phyloP scores from a whole-genome alignment of 2,888 invertebrate genomes.

The Tribolium freemani region DNA sequence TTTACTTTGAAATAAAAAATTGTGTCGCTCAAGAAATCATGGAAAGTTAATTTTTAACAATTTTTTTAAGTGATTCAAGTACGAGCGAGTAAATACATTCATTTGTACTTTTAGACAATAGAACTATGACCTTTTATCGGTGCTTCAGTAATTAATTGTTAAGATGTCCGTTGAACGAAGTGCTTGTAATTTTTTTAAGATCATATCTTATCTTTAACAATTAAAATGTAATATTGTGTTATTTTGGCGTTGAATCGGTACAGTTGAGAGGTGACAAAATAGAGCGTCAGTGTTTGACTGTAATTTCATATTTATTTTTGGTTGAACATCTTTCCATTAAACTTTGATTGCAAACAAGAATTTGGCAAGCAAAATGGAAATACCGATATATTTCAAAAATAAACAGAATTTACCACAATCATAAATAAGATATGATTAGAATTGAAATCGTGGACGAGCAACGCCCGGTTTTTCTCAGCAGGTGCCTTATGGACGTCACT shows the following conservation, averaged over 20 bases:
- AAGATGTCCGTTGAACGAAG: not conserved
- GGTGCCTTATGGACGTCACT: constrained; percentile 7
- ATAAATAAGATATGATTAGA: constrained; percentile 7
- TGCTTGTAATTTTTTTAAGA: not conserved
- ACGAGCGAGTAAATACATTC: not conserved
- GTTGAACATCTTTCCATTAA: constrained; percentile 8
- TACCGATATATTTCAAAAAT: constrained; percentile 21
- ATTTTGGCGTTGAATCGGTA: not conserved
- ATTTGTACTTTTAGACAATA: not conserved
- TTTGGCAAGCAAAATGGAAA: constrained; percentile 13
- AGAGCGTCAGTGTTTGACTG: not conserved
- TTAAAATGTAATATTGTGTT: not conserved
- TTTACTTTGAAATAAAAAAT: too few species aligned
- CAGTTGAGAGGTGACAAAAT: not conserved
- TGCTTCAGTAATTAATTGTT: not conserved
- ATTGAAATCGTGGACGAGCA: not conserved
- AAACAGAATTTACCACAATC: constrained; percentile 12
- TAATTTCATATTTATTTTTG: not conserved
- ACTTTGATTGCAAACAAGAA: constrained; percentile 17
- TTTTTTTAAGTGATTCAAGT: not conserved
- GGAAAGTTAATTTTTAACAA: too few species aligned
- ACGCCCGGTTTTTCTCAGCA: not conserved
- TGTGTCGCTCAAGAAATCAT: too few species aligned
- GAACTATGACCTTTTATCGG: not conserved
- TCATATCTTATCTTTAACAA: not conserved